A percentile compares a stretch with the other conserved stretches of the same genome.
These are phyloP conservation scores for Pagetopsis macropterus DNA, from an alignment of 2,797 vertebrate species.

Conservation along the genomic window DNA sequence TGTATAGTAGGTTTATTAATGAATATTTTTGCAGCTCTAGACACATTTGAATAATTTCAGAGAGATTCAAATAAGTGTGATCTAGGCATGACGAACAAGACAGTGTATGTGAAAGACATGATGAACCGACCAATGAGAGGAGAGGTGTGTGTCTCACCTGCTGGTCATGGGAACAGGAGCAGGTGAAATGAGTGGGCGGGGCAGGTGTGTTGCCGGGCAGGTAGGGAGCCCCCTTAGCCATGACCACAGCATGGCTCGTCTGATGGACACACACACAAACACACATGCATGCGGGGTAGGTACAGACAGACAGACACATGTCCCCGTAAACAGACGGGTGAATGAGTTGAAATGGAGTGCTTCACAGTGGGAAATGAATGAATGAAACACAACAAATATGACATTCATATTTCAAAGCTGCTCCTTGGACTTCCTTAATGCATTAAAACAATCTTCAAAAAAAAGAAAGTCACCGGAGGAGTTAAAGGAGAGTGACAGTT, in stretches of 20 bases:
- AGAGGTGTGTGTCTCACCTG: conserved; percentile 85
- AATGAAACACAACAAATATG: conserved; percentile 5
- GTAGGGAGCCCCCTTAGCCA: conserved; percentile 82
- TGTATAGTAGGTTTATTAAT: background rate
- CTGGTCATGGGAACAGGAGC: conserved; percentile 82
- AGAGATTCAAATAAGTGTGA: background rate
- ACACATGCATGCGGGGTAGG: conserved; percentile 1
- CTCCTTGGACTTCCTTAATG: background rate
- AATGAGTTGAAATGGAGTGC: conserved; percentile 50
- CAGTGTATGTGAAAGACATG: conserved; percentile 20
- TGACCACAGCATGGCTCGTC: conserved; percentile 81
- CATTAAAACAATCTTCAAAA: too few relatives aligned
- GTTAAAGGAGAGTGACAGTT: too few relatives aligned
- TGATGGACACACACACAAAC: conserved; percentile 60
- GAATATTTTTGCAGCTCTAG: background rate
- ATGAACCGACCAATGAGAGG: conserved; percentile 49
- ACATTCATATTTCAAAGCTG: conserved; percentile 4
- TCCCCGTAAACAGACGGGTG: conserved; percentile 41
- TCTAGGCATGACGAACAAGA: background rate
- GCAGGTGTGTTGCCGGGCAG: conserved; percentile 72
- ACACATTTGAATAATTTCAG: background rate
- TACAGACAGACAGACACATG: conserved; percentile 21
- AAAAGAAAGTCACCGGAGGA: too few relatives aligned
- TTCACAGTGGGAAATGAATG: conserved; percentile 2
- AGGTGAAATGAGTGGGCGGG: conserved; percentile 88